Conservation (phyloP, 2,113 vertebrate species). For the Ceuthmochares aereus region DNA sequence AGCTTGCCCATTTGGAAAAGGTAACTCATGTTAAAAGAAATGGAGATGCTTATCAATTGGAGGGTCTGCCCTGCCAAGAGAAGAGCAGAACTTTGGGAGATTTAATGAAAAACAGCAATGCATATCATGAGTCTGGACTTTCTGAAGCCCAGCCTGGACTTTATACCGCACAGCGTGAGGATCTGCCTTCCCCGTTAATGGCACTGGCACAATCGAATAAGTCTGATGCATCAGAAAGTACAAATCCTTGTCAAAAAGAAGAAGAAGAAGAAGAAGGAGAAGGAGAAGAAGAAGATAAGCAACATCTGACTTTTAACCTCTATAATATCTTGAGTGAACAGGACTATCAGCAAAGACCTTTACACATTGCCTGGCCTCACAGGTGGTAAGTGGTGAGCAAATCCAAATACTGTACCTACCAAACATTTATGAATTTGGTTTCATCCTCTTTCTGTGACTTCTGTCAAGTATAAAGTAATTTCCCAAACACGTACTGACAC, state of each 20-base stretch:
- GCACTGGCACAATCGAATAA: neutral
- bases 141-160: conserved; percentile 28
- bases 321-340: conserved; percentile 10
- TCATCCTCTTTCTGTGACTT: neutral
- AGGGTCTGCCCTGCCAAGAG: conserved; percentile 9
- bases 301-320: conserved; percentile 48
- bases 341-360: conserved; percentile 72
- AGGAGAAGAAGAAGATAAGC: conserved; percentile 39
- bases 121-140: neutral
- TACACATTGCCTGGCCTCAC: conserved; percentile 86
- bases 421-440: neutral
- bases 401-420: neutral
- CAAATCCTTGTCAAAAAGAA: conserved; percentile 34
- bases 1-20: conserved; percentile 66
- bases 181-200: neutral
- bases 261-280: conserved; percentile 36
- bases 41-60: neutral
- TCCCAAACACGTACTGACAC: neutral
- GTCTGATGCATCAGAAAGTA: conserved; percentile 32
- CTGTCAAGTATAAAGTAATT: neutral
- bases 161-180: conserved; percentile 32
- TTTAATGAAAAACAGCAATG: conserved; percentile 36
- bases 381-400: conserved; percentile 86
- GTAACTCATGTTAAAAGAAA: conserved; percentile 46
- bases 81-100: conserved; percentile 6